A percentile compares a stretch with the other conserved stretches of the same genome.
Evolutionary conservation across 2,888 invertebrate genomes (phyloP).

Genomic region (Germaria angustata): DNA sequence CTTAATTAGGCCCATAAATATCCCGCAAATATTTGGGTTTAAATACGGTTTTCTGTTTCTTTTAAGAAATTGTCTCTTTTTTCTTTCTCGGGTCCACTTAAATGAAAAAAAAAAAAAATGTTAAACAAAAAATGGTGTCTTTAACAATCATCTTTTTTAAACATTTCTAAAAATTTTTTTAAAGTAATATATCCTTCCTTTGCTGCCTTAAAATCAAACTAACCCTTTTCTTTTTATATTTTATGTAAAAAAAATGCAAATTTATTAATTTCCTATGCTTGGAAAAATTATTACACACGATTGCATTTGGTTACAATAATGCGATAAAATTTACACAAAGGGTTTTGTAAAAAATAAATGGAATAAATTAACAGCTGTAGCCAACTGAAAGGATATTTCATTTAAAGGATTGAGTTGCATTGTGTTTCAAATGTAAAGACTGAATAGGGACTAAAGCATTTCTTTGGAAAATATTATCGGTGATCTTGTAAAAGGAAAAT

Average conservation of each 20-base stretch:
- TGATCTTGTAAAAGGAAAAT: background rate
- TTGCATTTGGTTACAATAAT: background rate
- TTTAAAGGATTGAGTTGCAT: background rate
- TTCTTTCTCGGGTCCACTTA: background rate
- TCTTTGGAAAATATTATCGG: background rate
- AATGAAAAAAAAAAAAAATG: background rate
- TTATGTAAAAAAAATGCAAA: conserved; percentile 43
- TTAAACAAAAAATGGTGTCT: background rate
- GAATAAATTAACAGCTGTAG: conserved; percentile 10
- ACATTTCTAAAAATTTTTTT: background rate
- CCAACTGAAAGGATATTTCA: background rate
- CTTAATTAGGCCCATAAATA: conserved; percentile 32
- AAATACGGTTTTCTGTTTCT: background rate
- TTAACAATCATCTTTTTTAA: background rate
- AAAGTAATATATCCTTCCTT: background rate
- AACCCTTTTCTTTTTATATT: background rate
- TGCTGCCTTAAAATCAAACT: background rate
- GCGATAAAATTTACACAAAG: background rate
- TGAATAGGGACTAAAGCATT: background rate
- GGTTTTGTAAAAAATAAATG: background rate
- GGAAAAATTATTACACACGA: conserved; percentile 15
- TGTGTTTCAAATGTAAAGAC: background rate
- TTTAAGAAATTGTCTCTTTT: background rate
- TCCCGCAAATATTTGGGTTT: conserved; percentile 47
- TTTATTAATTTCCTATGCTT: conserved; percentile 39